Evolutionary conservation across 2,113 vertebrate genomes (phyloP).

Genomic region (Bos taurus): DNA sequence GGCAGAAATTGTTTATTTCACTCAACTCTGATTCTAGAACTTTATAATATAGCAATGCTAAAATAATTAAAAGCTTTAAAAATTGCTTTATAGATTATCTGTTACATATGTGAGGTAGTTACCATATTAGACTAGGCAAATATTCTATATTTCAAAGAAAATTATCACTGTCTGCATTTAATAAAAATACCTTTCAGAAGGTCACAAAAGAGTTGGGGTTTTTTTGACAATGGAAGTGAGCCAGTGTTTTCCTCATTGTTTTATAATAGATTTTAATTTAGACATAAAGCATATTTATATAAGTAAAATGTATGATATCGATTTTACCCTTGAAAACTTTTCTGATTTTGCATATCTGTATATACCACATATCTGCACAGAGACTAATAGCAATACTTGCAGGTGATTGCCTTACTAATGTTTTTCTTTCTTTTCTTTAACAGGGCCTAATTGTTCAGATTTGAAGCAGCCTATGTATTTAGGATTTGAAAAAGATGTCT

Average conservation of each 20-base stretch:
- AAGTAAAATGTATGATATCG: background rate
- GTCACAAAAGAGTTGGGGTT: background rate
- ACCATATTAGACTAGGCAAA: background rate
- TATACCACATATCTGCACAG: background rate
- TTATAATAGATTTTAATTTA: background rate
- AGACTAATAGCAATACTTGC: background rate
- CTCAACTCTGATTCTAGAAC: background rate
- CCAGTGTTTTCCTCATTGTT: slow-evolving; percentile 28
- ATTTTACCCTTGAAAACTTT: background rate
- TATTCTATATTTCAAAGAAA: slow-evolving; percentile 5
- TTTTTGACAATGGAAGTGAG: background rate
- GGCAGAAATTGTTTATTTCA: slow-evolving; percentile 11
- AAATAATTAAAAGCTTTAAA: slow-evolving; percentile 30
- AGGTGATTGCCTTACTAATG: background rate
- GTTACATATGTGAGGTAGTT: background rate
- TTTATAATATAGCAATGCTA: background rate
- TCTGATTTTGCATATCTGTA: background rate
- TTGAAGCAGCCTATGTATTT: slow-evolving; percentile 85
- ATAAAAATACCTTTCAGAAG: slow-evolving; percentile 14
- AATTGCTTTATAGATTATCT: background rate
- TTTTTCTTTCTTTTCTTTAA: background rate
- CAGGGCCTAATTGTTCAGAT: slow-evolving; percentile 87
- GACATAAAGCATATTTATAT: background rate
- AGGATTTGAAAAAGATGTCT: slow-evolving; percentile 90
- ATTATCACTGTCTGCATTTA: background rate